These are phyloP conservation scores for Hermetia illucens DNA, from an alignment of 1,140 invertebrate genomes.

Conservation along the genomic window DNA sequence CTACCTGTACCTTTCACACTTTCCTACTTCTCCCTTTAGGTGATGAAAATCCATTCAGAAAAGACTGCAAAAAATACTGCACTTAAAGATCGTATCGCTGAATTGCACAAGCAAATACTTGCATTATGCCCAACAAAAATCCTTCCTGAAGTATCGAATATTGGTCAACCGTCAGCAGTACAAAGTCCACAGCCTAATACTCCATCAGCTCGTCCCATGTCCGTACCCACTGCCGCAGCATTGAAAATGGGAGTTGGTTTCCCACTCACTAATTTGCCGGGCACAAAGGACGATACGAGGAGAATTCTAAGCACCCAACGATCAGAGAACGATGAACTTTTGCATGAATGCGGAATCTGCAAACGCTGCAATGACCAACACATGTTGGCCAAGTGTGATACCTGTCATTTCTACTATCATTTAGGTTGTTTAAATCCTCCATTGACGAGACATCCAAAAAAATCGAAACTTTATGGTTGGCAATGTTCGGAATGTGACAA, in stretches of 20 bases:
- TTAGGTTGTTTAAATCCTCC: constrained; percentile 85
- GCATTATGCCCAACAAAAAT: constrained; percentile 40
- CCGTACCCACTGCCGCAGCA: constrained; percentile 61
- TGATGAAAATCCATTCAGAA: constrained; percentile 19
- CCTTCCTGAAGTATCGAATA: constrained; percentile 34
- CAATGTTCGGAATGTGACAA: constrained; percentile 84
- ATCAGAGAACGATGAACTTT: neutral
- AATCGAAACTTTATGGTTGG: constrained; percentile 89
- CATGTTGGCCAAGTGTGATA: constrained; percentile 85
- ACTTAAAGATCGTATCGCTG: constrained; percentile 36
- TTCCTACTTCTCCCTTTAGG: too few relatives aligned
- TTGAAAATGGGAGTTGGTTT: constrained; percentile 71
- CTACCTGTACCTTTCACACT: too few relatives aligned
- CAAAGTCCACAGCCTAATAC: constrained; percentile 16
- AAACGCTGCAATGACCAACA: constrained; percentile 68
- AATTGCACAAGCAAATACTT: constrained; percentile 42
- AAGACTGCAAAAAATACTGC: constrained; percentile 24
- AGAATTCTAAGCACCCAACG: constrained; percentile 37
- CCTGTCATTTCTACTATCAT: constrained; percentile 86
- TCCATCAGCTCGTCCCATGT: constrained; percentile 36
- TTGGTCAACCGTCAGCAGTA: constrained; percentile 24
- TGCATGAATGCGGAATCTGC: constrained; percentile 70
- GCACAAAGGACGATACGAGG: constrained; percentile 33
- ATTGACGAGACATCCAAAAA: constrained; percentile 82
- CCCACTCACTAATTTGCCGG: constrained; percentile 49